These are phyloP conservation scores for Panthera leo DNA, from an alignment of 2,113 vertebrate species.

Conservation along the genomic window DNA sequence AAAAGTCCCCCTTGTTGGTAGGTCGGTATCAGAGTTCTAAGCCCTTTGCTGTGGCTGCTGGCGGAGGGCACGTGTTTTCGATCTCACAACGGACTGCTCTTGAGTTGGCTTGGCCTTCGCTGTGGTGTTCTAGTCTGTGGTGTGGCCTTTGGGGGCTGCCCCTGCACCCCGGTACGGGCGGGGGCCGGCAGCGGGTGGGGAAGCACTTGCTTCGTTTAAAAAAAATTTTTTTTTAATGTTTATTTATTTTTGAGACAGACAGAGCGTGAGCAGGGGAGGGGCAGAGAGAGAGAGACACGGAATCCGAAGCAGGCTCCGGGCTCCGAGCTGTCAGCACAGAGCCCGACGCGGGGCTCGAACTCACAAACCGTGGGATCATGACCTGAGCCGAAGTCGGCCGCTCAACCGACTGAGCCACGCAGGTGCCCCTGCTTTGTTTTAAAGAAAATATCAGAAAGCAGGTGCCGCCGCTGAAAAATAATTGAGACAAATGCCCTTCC, in stretches of 20 bases:
- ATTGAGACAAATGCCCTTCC: neutral
- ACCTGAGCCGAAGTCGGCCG: too few relatives aligned
- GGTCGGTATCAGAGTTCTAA: fast-evolving
- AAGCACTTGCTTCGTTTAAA: neutral
- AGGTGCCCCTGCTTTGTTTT: neutral
- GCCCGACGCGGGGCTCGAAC: too few relatives aligned
- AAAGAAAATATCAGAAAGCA: neutral
- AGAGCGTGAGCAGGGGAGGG: too few relatives aligned
- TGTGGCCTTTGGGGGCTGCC: fast-evolving
- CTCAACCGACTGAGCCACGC: too few relatives aligned
- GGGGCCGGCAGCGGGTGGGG: neutral
- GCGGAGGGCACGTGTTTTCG: neutral
- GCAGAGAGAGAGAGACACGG: too few relatives aligned
- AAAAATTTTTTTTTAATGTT: too few relatives aligned
- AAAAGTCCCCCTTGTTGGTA: neutral
- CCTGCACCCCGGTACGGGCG: neutral
- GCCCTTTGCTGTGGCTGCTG: neutral
- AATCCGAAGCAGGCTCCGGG: too few relatives aligned
- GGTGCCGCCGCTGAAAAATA: neutral
- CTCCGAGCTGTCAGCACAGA: too few relatives aligned
- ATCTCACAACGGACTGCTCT: neutral
- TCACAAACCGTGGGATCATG: too few relatives aligned
- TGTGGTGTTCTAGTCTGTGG: neutral
- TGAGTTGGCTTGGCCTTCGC: neutral
- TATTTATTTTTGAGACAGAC: too few relatives aligned